These are phyloP conservation scores for Raphicerus campestris DNA, from an alignment of 2,113 vertebrate species.

Conservation along the genomic window DNA sequence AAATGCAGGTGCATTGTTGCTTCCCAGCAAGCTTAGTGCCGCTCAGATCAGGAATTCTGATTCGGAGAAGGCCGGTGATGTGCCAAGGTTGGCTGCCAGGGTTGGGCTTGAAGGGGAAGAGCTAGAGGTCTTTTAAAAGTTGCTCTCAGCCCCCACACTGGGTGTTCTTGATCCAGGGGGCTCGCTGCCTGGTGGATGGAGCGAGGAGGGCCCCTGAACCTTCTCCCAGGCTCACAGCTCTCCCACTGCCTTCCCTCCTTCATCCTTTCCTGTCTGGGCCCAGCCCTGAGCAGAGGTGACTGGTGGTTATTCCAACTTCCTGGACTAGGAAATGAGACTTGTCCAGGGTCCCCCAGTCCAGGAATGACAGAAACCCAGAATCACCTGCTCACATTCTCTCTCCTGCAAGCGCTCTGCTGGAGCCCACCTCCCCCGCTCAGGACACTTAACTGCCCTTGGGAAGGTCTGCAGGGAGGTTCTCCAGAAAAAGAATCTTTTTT, in stretches of 20 bases:
- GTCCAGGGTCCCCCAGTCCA: no score
- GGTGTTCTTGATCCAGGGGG: not conserved
- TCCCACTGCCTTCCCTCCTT: not conserved
- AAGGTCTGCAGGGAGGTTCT: not conserved
- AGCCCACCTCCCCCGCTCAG: fast-evolving
- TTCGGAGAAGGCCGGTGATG: not conserved
- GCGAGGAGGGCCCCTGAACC: not conserved
- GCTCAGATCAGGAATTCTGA: no score
- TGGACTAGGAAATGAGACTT: not conserved
- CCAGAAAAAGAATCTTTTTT: not conserved
- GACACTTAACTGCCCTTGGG: no score
- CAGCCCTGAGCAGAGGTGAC: not conserved
- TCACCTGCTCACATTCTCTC: not conserved
- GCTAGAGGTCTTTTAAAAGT: not conserved
- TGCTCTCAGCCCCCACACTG: not conserved
- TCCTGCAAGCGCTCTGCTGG: not conserved
- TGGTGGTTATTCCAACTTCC: not conserved
- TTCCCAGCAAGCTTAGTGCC: no score
- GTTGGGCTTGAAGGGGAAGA: not conserved
- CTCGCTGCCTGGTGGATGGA: not conserved
- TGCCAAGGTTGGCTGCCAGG: not conserved
- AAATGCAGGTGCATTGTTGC: fast-evolving
- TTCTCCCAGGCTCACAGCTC: not conserved
- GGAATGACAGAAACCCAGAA: not conserved
- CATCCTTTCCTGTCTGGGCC: not conserved